Conservation (phyloP, 2,113 vertebrate genomes). For the Equus quagga region DNA sequence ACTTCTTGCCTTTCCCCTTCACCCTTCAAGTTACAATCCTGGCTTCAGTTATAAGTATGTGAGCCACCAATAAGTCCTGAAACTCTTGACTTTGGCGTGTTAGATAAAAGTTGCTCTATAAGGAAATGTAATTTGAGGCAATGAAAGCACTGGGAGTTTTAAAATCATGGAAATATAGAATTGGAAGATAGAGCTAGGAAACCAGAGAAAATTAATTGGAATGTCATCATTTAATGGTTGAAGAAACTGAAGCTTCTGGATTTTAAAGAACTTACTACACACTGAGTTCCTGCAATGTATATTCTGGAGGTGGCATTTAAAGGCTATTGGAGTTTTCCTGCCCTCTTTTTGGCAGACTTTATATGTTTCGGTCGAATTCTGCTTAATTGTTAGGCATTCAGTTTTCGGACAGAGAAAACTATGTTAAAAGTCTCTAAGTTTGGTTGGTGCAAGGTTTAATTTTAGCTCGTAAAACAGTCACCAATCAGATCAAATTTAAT, state of each 20-base stretch:
- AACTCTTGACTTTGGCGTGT: background rate
- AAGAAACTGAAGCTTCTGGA: background rate
- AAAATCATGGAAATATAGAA: background rate
- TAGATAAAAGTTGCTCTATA: background rate
- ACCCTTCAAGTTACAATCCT: background rate
- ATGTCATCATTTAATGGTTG: background rate
- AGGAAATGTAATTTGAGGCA: background rate
- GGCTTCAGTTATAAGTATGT: background rate
- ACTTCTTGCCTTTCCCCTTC: background rate
- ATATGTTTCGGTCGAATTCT: background rate
- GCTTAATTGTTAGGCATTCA: background rate
- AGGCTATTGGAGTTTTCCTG: background rate
- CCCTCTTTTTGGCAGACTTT: background rate
- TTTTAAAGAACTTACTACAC: background rate
- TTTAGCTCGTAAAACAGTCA: background rate
- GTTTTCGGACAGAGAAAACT: background rate
- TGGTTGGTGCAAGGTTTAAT: background rate
- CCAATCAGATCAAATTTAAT: background rate
- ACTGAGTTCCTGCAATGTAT: background rate
- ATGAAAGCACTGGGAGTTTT: conserved; percentile 19
- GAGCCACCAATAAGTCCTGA: background rate
- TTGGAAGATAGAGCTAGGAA: conserved; percentile 1
- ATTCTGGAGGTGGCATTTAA: background rate
- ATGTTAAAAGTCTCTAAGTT: background rate
- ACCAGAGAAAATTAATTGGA: background rate